Evolutionary conservation across 2,797 vertebrate genomes (phyloP).

Genomic region (Anniella stebbinsi): DNA sequence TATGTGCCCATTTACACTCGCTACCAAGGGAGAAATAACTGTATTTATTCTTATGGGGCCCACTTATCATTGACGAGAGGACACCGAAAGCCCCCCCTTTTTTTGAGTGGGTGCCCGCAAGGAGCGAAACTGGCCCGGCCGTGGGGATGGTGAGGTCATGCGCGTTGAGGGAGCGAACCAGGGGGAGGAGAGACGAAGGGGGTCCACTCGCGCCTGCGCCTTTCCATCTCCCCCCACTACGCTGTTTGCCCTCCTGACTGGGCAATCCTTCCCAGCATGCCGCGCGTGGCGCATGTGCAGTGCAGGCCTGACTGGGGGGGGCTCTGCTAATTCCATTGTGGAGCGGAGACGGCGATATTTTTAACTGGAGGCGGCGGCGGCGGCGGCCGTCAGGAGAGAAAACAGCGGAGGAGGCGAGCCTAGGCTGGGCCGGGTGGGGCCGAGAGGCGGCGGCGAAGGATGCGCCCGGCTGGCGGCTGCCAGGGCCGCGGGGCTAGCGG

Average conservation of each 20-base stretch:
- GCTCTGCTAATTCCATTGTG: constrained; percentile 82
- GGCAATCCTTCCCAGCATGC: constrained; percentile 72
- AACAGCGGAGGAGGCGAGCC: constrained; percentile 61
- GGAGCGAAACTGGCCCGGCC: not conserved
- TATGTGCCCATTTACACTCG: not conserved
- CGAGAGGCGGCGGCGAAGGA: constrained; percentile 27
- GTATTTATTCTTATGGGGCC: not conserved
- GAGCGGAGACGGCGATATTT: constrained; percentile 80
- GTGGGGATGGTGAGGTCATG: not conserved
- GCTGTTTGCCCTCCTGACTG: constrained; percentile 57
- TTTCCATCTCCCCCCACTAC: not conserved
- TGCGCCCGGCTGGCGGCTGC: constrained; percentile 50
- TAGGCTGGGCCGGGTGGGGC: constrained; percentile 47
- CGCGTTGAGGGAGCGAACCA: no score
- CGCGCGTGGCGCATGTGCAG: constrained; percentile 79
- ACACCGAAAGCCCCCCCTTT: no score
- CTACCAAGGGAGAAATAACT: not conserved
- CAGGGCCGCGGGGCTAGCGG: not conserved
- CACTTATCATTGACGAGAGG: no score
- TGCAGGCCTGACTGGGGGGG: constrained; percentile 38
- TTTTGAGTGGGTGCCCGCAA: not conserved
- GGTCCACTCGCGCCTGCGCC: constrained; percentile 70
- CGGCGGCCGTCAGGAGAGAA: constrained; percentile 31
- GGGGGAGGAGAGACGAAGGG: not conserved
- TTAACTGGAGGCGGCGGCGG: constrained; percentile 76